phyloP scores from a whole-genome alignment of 2,888 invertebrate genomes.

The Cyclophora albipunctata region DNA sequence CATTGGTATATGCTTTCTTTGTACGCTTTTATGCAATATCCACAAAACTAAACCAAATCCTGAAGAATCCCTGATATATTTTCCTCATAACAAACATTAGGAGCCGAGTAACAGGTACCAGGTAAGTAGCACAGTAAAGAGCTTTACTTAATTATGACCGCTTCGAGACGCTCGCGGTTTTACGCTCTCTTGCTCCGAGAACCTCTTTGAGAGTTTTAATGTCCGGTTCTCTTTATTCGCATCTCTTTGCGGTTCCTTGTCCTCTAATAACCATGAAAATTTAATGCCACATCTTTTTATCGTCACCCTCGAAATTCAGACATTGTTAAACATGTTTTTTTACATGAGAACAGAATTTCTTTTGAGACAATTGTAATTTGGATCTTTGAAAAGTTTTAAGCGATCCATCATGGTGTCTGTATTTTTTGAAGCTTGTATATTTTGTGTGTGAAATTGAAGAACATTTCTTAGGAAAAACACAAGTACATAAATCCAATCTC shows the following conservation, averaged over 20 bases:
- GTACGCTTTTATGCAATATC: no score
- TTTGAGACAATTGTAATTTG: no score
- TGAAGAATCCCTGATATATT: no score
- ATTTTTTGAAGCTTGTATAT: no score
- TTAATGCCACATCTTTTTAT: conserved; percentile 9
- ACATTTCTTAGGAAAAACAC: no score
- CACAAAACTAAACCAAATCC: no score
- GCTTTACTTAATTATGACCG: conserved; percentile 48
- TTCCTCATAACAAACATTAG: conserved; percentile 9
- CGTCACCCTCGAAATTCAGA: no score
- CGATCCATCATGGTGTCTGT: conserved; percentile 1
- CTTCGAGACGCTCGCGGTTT: conserved; percentile 34
- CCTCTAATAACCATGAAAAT: conserved; percentile 20
- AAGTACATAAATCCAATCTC: no score
- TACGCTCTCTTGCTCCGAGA: conserved; percentile 31
- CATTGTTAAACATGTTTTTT: conserved; percentile 1
- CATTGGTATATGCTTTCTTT: no score
- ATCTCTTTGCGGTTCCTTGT: conserved; percentile 19
- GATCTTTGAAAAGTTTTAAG: conserved; percentile 3
- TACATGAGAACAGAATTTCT: no score
- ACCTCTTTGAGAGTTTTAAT: conserved; percentile 35
- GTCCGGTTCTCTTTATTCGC: conserved; percentile 20
- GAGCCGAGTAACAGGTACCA: conserved; percentile 15
- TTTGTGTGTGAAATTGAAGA: no score
- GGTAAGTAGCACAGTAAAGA: conserved; percentile 38